A percentile compares a stretch with the other conserved stretches of the same genome.
These are phyloP conservation scores for Champsocephalus esox DNA, from an alignment of 2,797 vertebrate species.

Conservation along the genomic window DNA sequence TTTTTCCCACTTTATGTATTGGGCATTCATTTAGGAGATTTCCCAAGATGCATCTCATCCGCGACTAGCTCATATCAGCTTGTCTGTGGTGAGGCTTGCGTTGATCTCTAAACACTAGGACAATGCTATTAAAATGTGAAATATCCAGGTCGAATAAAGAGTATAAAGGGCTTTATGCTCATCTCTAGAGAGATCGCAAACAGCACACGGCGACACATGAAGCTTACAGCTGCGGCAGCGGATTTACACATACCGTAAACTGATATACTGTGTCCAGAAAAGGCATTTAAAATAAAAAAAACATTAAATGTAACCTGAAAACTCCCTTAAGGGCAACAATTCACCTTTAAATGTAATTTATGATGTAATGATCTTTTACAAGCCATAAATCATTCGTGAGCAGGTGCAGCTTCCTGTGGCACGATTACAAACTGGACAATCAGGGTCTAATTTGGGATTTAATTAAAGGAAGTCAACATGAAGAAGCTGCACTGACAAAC, in stretches of 20 bases:
- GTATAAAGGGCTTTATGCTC: conserved; percentile 30
- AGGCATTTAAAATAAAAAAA: conserved; percentile 23
- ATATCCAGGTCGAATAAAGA: conserved; percentile 38
- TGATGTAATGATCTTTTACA: conserved; percentile 42
- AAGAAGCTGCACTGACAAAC: conserved; percentile 61
- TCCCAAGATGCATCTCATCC: conserved; percentile 74
- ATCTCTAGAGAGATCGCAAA: conserved; percentile 32
- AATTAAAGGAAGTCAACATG: conserved; percentile 68
- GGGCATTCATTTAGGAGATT: conserved; percentile 77
- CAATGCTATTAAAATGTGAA: conserved; percentile 59
- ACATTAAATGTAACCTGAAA: conserved; percentile 18
- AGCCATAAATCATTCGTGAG: conserved; percentile 44
- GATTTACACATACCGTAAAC: not conserved
- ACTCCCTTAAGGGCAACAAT: conserved; percentile 2
- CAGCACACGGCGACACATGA: not conserved
- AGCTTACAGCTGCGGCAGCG: conserved; percentile 9
- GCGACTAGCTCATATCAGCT: conserved; percentile 42
- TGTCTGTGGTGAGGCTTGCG: conserved; percentile 13
- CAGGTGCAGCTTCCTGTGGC: conserved; percentile 37
- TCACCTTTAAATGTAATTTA: conserved; percentile 50
- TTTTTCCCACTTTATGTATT: conserved; percentile 28
- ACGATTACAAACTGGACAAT: conserved; percentile 61
- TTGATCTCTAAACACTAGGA: conserved; percentile 57
- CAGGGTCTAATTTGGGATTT: conserved; percentile 61
- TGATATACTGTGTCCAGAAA: conserved; percentile 20